Conservation (phyloP, 1,140 invertebrate species). For the Bradysia coprophila region DNA sequence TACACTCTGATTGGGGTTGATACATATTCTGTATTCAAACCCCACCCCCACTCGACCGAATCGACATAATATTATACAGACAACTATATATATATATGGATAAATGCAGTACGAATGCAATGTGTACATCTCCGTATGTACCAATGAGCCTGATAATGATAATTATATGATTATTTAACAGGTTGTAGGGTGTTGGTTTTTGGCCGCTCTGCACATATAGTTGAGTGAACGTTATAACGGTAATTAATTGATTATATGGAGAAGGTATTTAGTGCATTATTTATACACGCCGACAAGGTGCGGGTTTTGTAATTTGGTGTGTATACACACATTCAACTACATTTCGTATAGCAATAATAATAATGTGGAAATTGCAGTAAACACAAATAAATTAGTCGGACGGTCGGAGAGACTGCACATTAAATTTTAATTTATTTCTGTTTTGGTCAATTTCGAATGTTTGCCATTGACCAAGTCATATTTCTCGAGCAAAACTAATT, state of each 20-base stretch:
- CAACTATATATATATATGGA: no score
- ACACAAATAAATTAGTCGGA: not conserved
- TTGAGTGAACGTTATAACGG: not conserved
- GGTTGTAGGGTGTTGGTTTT: not conserved
- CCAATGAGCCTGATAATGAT: not conserved
- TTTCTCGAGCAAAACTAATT: not conserved
- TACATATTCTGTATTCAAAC: no score
- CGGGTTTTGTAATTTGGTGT: not conserved
- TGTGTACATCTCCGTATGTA: not conserved
- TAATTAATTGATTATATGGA: not conserved
- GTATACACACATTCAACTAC: no score
- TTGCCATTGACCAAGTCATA: not conserved
- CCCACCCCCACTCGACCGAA: no score
- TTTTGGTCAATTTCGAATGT: not conserved
- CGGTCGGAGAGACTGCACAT: not conserved
- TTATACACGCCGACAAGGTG: not conserved
- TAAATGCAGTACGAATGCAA: no score
- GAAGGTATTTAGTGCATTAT: not conserved
- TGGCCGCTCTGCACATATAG: no score
- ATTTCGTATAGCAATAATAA: no score
- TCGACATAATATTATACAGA: no score
- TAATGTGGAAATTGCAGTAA: not conserved
- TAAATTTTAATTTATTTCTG: not conserved
- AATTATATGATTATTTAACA: not conserved
- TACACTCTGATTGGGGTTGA: conserved; percentile 1